Percentiles rank a stretch among this genome's conserved stretches.
phyloP scores from a whole-genome alignment of 1,140 invertebrate genomes.

The Himalopsyche phryganea region DNA sequence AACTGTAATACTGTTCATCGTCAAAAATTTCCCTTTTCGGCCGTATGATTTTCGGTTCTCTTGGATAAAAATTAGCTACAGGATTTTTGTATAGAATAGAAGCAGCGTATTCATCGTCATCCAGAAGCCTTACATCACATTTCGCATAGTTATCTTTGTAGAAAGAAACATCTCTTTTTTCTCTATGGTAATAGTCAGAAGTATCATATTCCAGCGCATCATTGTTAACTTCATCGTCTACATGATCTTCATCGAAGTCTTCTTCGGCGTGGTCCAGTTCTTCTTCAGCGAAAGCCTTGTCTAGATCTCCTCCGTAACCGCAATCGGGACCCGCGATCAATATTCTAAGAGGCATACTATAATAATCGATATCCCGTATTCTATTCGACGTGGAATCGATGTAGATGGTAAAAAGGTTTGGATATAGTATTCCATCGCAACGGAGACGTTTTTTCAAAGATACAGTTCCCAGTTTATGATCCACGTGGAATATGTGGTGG shows the following conservation, averaged over 20 bases:
- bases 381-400: slow-evolving; percentile 79
- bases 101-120: slow-evolving; percentile 41
- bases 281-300: slow-evolving; percentile 39
- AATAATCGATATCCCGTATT: slow-evolving; percentile 76
- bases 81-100: not conserved
- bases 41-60: slow-evolving; percentile 5
- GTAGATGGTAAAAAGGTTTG: slow-evolving; percentile 79
- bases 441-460: slow-evolving; percentile 66
- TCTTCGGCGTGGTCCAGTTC: slow-evolving; percentile 19
- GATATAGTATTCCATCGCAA: slow-evolving; percentile 78
- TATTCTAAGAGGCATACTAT: slow-evolving; percentile 74
- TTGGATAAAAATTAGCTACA: not conserved
- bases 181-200: slow-evolving; percentile 39
- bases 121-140: slow-evolving; percentile 49
- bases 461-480: slow-evolving; percentile 70
- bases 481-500: slow-evolving; percentile 70
- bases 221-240: slow-evolving; percentile 47
- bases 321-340: slow-evolving; percentile 73
- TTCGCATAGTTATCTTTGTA: slow-evolving; percentile 6
- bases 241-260: slow-evolving; percentile 49
- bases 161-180: slow-evolving; percentile 43
- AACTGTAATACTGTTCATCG: slow-evolving; percentile 27
- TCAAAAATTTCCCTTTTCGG: slow-evolving; percentile 26
- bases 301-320: slow-evolving; percentile 39
- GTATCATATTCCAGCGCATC: slow-evolving; percentile 46